Evolutionary conservation across 23 tunicate genomes (phyloP).

Genomic region (Phallusia fumigata): DNA sequence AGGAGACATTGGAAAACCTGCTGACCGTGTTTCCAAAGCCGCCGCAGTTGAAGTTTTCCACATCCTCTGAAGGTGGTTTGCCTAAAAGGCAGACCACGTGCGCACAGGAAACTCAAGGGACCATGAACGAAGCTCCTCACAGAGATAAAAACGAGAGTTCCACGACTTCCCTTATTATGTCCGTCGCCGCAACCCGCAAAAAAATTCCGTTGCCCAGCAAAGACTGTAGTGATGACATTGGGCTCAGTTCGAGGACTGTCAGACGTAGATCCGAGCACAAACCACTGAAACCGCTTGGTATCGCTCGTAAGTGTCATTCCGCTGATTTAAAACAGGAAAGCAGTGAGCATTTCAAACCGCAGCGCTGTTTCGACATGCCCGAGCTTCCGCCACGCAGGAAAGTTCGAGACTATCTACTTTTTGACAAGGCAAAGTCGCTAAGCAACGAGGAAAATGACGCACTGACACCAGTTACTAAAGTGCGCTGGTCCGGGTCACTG

Average conservation of each 20-base stretch:
- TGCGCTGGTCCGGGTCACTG: constrained; percentile 49
- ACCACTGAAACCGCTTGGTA: neutral
- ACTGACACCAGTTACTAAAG: constrained; percentile 9
- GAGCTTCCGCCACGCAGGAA: neutral
- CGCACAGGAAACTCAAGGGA: neutral
- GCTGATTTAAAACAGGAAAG: neutral
- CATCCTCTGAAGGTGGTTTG: neutral
- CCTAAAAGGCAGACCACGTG: neutral
- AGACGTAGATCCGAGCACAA: neutral
- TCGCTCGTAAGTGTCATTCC: constrained; percentile 19
- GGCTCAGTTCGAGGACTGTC: neutral
- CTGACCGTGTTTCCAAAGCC: constrained; percentile 47
- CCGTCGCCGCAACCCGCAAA: neutral
- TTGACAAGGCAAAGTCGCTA: constrained; percentile 4
- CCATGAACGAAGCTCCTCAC: neutral
- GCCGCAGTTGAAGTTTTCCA: constrained; percentile 34
- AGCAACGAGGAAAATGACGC: constrained; percentile 3
- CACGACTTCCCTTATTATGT: neutral
- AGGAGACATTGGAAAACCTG: constrained; percentile 11
- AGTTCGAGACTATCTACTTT: neutral
- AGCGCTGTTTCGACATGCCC: neutral
- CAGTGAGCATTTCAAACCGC: neutral
- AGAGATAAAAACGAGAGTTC: neutral
- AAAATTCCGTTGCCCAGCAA: neutral
- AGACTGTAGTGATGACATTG: neutral